Base-by-base conservation (phyloP, 2,797 vertebrate species). In the Tokudaia tokunoshimensis region DNA sequence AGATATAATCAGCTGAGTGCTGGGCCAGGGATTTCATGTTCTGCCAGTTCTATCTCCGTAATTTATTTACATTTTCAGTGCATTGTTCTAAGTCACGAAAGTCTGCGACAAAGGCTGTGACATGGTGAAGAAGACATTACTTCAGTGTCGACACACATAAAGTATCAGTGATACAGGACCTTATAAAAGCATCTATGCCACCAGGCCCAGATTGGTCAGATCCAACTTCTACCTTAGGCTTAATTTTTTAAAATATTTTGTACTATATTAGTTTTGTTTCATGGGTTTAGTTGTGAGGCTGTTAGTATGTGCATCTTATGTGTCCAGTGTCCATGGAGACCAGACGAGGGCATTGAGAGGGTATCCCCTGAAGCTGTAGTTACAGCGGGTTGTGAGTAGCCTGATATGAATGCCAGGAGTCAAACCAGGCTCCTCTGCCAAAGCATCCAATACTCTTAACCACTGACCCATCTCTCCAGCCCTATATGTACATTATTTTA, bases 51-150 rank as follows among this genome's bases (percentile, higher is more conserved):
- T 67, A 22, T 75, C 59, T 88, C 67, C 4, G 10, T 34, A 11
- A 92, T 96, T 67, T 86, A 57, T 92, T 96, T 94, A 20, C 91
- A 65, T 95, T 87, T 96, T 97, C 74, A 89, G 76, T 26, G 12
- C 76, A 47, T 93, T 92, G 47, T 91, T 92, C 50, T 95, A 92
- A 94, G 72, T 94, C 81, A 94, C 5, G 37, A 63, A 86, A 79
- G 65, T 47, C 52, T 4, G 91, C 86, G 84, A 57, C 14, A 94
- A 91, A 97, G 37, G 13, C 47, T 74, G 0, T 63, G 65, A 44
- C 70, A 52, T 44, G 26, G 55, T 80, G 37, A 93, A 65, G 91
- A 85, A 93, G 80, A 41, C 79, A 67, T 24, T 52, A 29, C 10
- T 31, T 82, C 41, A 3, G 26, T 92, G 90, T 95, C 59, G 87